Base-by-base conservation (phyloP, 2,888 invertebrate genomes). In the Sarcophaga subvicina region DNA sequence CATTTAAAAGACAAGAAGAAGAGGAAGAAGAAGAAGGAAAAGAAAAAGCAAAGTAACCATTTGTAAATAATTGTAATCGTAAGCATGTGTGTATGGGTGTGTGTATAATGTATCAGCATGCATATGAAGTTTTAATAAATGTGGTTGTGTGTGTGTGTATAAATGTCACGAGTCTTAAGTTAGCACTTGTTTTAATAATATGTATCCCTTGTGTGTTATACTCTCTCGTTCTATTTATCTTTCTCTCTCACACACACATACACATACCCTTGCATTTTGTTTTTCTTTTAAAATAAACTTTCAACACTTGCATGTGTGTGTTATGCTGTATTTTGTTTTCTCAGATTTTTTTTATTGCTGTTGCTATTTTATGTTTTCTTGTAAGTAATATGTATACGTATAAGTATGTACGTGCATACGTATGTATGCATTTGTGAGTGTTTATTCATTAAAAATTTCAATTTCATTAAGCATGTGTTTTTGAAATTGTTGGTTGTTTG, bases 391-490 rank as follows among this genome's bases (percentile, higher is more conserved):
- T 8, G 37, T 8, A 37, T 37, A 2, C 8, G 1, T 37, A 11
- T 14, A 49, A 0, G 14, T 14, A 14, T 3, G 2, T 54, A 12
- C 14, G 8, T 47, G 25, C 22, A 14, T 10, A 6, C 27, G 27
- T 70, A 25, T 71, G 17, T 63, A 4, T 2, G 14, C 37, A 17
- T 63, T 25, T 25, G 17, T n/a, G 49, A 37, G 17, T 80, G 66
- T 62, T 12, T 37, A 59, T 45, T 80, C 72, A 72, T 80, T 80
- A 67, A 76, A 76, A 64, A 70, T 70, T 82, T 82, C 60, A 83
- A 72, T 83, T 71, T 77, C 66, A 66, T 83, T 66, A 77, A 77
- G 67, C 77, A 72, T 75, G n/a, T 78, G 73, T 37, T 67, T 60
- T 47, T 72, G 70, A 25, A 27, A 54, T 49, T 63, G 17, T 27